Base-by-base conservation (phyloP, 2,888 invertebrate species). In the Eupithecia pulchellata region DNA sequence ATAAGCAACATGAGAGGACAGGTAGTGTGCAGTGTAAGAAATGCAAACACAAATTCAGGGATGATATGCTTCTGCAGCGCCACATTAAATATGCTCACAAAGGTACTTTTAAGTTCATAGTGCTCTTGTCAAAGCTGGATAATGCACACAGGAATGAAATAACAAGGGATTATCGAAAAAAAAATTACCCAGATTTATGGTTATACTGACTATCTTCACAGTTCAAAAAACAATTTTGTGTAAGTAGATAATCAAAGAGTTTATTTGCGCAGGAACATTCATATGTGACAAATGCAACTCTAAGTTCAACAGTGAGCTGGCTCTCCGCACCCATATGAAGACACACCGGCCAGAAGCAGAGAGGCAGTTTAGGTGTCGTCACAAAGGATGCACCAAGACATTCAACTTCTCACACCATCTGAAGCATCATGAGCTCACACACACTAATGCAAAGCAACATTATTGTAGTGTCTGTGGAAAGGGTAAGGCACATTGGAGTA, bases 381-480 rank as follows among this genome's bases (percentile, higher is more conserved):
- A 84, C 68, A 68, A 70, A 0, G 88, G 88, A 27, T 94, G 94
- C 77, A 77, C 78, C 3, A 94, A 93, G 79, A 81, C 89, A 13
- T 94, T 94, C 77, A 94, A 94, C 77, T 94, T 93, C 75, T 78
- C 85, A 2, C 94, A 94, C 69, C 94, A 94, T 77, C 78, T 93
- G 71, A 92, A 89, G 72, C 90, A 94, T 71, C 94, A 94, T 76
- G 90, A 91, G 74, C 77, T 91, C 34, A 92, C 91, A 0, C 94
- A 94, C 72, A 90, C 89, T 2, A 86, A 91, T 39, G 79, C 79
- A 1, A 93, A 91, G 74, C 92, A 90, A 71, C 82, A 92, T 79
- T 89, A 81, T 71, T 94, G 94, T 78, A 84, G 81, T 73, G 77
- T 84, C 52, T 94, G 94, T 81, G 89, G 87, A 5, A 94, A 91